A percentile compares a stretch with the other conserved stretches of the same genome.
phyloP scores from a whole-genome alignment of 64 coral and sea anemone species.

The Montipora efflorescens region DNA sequence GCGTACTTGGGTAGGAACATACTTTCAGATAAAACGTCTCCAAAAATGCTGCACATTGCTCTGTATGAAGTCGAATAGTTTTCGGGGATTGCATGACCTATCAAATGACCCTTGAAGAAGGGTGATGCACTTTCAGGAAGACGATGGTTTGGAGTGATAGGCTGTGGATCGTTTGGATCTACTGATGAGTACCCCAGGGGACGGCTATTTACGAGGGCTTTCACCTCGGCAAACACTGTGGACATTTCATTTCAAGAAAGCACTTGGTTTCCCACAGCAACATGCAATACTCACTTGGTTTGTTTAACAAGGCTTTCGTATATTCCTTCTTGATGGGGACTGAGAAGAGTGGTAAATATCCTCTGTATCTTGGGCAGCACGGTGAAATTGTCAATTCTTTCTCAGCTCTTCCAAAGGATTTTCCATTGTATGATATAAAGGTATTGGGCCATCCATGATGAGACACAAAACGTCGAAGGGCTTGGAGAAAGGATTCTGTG shows the following conservation, averaged over 20 bases:
- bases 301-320: background rate
- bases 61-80: conserved; percentile 11
- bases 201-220: conserved; percentile 5
- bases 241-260: conserved; percentile 13
- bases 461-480: background rate
- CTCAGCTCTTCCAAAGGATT: background rate
- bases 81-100: background rate
- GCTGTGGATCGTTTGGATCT: conserved; percentile 26
- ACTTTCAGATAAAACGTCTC: conserved; percentile 23
- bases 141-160: conserved; percentile 15
- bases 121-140: conserved; percentile 3
- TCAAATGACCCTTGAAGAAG: conserved; percentile 7
- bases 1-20: background rate
- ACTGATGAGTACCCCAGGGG: background rate
- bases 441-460: background rate
- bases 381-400: background rate
- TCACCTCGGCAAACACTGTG: background rate
- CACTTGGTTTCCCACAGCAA: conserved; percentile 2
- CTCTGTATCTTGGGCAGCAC: no score
- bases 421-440: background rate
- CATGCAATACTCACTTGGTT: background rate
- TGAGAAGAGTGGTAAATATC: no score
- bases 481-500: background rate
- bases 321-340: background rate
- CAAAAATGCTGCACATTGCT: conserved; percentile 9